A percentile compares a stretch with the other conserved stretches of the same genome.
These are phyloP conservation scores for Euphydryas editha DNA, from an alignment of 2,888 invertebrate species.

Conservation along the genomic window DNA sequence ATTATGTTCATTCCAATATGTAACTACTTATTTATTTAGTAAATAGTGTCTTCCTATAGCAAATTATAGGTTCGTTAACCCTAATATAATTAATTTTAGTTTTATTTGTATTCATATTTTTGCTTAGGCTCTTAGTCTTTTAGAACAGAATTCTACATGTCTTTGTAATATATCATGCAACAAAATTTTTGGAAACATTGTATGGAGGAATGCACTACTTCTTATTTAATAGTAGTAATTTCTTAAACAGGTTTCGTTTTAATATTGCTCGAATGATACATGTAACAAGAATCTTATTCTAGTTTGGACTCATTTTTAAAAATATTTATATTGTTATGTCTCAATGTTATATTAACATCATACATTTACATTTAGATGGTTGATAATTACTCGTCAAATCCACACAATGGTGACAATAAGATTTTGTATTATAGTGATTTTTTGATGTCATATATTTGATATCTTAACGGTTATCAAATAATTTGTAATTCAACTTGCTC, in stretches of 20 bases:
- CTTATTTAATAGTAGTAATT: too few species aligned
- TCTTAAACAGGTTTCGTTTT: too few species aligned
- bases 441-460: not conserved
- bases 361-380: not conserved
- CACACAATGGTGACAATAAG: not conserved
- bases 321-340: too few species aligned
- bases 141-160: not conserved
- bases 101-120: conserved; percentile 8
- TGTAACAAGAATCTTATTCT: too few species aligned
- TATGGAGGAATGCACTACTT: too few species aligned
- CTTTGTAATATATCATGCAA: conserved; percentile 2
- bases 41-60: conserved; percentile 67
- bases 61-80: conserved; percentile 33
- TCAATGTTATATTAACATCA: too few species aligned
- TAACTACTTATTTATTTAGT: conserved; percentile 48
- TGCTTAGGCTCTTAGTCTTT: conserved; percentile 6
- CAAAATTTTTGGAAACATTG: not conserved
- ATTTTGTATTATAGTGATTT: not conserved
- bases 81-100: conserved; percentile 23
- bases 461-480: not conserved
- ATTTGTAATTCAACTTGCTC: conserved; percentile 37
- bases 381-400: not conserved
- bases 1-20: conserved; percentile 56
- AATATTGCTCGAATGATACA: too few species aligned
- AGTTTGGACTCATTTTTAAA: too few species aligned